Conservation (phyloP, 2,888 invertebrate species). For the Drosophila robusta region DNA sequence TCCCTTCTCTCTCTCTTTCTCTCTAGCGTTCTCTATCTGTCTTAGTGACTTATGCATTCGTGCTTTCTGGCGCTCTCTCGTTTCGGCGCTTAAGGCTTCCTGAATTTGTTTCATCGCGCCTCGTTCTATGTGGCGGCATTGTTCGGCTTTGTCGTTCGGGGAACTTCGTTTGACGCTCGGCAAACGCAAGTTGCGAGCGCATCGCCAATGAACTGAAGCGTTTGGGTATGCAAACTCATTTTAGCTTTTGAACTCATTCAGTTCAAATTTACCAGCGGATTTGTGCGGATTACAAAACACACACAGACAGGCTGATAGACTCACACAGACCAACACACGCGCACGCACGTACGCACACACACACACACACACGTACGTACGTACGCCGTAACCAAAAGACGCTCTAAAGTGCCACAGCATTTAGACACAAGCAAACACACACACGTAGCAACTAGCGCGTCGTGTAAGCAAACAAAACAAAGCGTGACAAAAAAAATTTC, state of each 20-base stretch:
- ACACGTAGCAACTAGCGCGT: conserved; percentile 4
- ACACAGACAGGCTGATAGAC: conserved; percentile 16
- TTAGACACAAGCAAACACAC: conserved; percentile 12
- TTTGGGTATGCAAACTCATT: conserved; percentile 76
- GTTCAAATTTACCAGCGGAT: conserved; percentile 81
- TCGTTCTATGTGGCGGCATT: conserved; percentile 12
- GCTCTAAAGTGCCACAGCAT: conserved; percentile 37
- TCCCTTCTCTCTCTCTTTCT: background rate
- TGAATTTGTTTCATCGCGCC: conserved; percentile 13
- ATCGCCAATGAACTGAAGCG: conserved; percentile 55
- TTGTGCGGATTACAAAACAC: conserved; percentile 77
- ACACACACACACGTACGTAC: conserved; percentile 4
- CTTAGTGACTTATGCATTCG: background rate
- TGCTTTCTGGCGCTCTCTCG: background rate
- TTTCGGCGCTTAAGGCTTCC: conserved; percentile 14
- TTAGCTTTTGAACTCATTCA: conserved; percentile 81
- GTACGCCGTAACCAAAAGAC: conserved; percentile 23
- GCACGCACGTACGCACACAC: conserved; percentile 12
- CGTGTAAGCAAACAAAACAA: conserved; percentile 36
- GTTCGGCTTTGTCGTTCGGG: conserved; percentile 29
- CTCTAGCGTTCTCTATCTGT: background rate
- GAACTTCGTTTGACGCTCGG: conserved; percentile 15
- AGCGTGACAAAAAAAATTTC: conserved; percentile 21
- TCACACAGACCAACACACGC: conserved; percentile 8
- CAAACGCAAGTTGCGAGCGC: conserved; percentile 35